Base-by-base conservation (phyloP, 2,113 vertebrate species). In the Eublepharis macularius region DNA sequence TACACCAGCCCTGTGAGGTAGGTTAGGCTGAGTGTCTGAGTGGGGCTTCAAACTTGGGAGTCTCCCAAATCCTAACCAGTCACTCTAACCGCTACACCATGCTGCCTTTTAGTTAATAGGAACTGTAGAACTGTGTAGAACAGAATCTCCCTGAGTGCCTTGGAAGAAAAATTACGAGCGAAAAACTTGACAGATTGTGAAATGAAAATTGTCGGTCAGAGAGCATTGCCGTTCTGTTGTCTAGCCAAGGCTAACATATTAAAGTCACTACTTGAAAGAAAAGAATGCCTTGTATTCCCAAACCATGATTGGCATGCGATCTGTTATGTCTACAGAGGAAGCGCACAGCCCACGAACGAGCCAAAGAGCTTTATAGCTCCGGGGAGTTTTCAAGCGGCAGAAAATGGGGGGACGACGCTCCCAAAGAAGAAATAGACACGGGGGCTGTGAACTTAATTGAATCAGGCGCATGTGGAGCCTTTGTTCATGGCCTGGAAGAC, bases 341-440 rank as follows among this genome's bases (percentile, higher is more conserved):
- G 70, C 97, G 98, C 17, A 99, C 98, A 0, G 98, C 99, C 0
- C 99, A 99, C 0, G 99, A 99, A 79, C 96, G 98, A 41, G 98
- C 99, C 83, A 99, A 98, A 68, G 98, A 99, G 45, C 97, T 99
- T 43, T 99, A 98, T 86, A 96, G 97, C 73, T 99, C 99, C 0
- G 99, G 99, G 45, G 99, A 99, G 92, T 99, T 99, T 92, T 99
- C 98, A 45, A 99, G 98, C 0, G 99, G 99, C 87, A 97, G 98
- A 69, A 98, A 99, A 86, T 99, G 99, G 99, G 99, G 98, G 4
- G 99, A 99, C 1, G 99, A 99, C 26, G 98, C 98, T 57, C 99
- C 99, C 49, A 98, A 98, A 86, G 98, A 99, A 92, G 98, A 97
- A 70, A 87, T 99, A 0, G 98, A 99, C 93, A 98, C 97, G 0